These are phyloP conservation scores for Haplochromis burtoni DNA, from an alignment of 2,113 vertebrate species.

Conservation along the genomic window DNA sequence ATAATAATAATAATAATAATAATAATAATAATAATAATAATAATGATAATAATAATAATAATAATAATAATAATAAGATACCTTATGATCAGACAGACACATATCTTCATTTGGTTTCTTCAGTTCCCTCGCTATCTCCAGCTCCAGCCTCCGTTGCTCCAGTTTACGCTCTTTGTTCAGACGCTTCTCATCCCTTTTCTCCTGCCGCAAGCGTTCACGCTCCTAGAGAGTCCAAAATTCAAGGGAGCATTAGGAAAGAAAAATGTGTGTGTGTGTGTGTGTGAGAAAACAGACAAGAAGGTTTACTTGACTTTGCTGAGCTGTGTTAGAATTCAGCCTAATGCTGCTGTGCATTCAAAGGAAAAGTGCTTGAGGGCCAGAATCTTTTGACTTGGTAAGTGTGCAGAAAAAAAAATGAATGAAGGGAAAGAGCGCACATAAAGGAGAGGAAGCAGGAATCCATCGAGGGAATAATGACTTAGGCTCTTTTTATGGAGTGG, in stretches of 20 bases:
- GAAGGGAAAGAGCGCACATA: constrained; percentile 11
- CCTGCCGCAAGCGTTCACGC: constrained; percentile 93
- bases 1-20: not conserved
- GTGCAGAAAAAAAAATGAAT: constrained; percentile 38
- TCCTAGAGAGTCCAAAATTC: constrained; percentile 75
- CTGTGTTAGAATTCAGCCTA: constrained; percentile 61
- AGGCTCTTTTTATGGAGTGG: constrained; percentile 36
- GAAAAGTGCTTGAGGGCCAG: constrained; percentile 59
- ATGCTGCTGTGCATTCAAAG: constrained; percentile 60
- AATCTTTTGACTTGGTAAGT: constrained; percentile 63
- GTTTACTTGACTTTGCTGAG: constrained; percentile 60
- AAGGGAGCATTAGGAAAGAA: constrained; percentile 39
- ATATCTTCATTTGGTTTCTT: constrained; percentile 99
- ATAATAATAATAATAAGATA: constrained; percentile 37
- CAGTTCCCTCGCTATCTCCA: constrained; percentile 95
- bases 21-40: not conserved
- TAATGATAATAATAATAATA: not conserved
- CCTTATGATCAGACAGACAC: constrained; percentile 98
- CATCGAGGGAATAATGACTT: constrained; percentile 39
- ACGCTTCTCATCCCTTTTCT: constrained; percentile 96
- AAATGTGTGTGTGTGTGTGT: not conserved
- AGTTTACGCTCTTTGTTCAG: constrained; percentile 96
- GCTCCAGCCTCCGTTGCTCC: constrained; percentile 88
- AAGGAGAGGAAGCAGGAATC: constrained; percentile 30
- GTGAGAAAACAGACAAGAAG: constrained; percentile 30